Percentiles rank a stretch among this genome's conserved stretches.
Evolutionary conservation across 2,797 vertebrate species (phyloP).

Genomic region (Gallirallus australis): DNA sequence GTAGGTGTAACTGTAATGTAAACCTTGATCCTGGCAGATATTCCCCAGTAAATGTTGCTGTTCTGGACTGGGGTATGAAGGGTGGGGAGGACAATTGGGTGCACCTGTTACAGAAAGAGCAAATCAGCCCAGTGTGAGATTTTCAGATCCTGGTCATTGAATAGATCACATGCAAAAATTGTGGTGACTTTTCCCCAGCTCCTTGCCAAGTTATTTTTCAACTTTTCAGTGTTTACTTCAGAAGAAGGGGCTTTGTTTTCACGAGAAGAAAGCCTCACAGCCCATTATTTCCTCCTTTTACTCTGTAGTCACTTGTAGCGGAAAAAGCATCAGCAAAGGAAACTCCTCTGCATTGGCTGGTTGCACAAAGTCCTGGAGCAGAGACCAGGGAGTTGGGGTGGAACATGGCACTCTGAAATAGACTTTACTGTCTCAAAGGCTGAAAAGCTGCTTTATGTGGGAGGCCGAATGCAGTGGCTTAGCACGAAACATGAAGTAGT

Average conservation of each 20-base stretch:
- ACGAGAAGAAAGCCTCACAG: not conserved
- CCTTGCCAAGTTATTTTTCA: conserved; percentile 1
- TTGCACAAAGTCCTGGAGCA: not conserved
- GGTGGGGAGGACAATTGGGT: not conserved
- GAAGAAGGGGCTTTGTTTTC: conserved; percentile 46
- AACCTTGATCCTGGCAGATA: not conserved
- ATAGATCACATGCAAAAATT: not conserved
- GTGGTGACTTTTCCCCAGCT: not conserved
- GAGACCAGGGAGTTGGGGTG: not conserved
- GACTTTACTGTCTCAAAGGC: not conserved
- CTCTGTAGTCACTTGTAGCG: not conserved
- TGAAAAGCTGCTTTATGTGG: conserved; percentile 9
- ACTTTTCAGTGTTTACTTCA: not conserved
- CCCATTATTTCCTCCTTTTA: conserved; percentile 50
- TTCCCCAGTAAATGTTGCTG: not conserved
- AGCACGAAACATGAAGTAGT: not conserved
- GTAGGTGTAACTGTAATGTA: not conserved
- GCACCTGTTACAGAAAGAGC: not conserved
- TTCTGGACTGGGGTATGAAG: not conserved
- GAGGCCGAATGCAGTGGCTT: not conserved
- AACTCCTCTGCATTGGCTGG: not conserved
- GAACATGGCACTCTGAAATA: not conserved
- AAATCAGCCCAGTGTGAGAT: not conserved
- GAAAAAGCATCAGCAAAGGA: conserved; percentile 54
- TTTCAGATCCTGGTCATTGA: not conserved